These are phyloP conservation scores for Lemur catta DNA, from an alignment of 2,797 vertebrate species.

Conservation along the genomic window DNA sequence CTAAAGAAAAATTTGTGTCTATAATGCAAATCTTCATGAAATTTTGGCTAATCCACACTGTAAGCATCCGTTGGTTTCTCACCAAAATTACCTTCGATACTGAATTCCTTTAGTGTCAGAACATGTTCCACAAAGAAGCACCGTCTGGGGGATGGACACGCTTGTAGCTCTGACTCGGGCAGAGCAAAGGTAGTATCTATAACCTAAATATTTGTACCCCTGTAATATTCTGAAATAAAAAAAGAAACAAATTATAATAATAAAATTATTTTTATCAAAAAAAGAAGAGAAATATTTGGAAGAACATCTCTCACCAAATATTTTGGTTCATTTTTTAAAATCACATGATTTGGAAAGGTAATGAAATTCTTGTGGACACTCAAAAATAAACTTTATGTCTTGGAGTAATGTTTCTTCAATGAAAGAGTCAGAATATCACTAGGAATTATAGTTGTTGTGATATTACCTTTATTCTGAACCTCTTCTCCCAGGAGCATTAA, in stretches of 20 bases:
- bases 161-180: no score
- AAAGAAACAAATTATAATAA: no score
- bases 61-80: not conserved
- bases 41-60: not conserved
- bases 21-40: not conserved
- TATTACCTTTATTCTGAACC: not conserved
- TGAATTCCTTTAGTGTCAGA: not conserved
- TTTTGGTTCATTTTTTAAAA: not conserved
- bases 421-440: not conserved
- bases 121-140: not conserved
- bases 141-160: no score
- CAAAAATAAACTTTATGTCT: not conserved
- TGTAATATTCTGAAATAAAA: no score
- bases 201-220: no score
- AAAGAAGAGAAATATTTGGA: not conserved
- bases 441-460: not conserved
- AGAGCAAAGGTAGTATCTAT: no score
- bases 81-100: not conserved
- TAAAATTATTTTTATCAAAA: no score
- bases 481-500: not conserved
- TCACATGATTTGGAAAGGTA: slow-evolving; percentile 1
- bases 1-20: slow-evolving; percentile 28
- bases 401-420: not conserved
- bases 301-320: not conserved
- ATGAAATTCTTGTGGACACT: not conserved